Evolutionary conservation across 2,113 vertebrate genomes (phyloP), one percentile per base, ranked within the genome.

Genomic region (Podarcis raffonei): DNA sequence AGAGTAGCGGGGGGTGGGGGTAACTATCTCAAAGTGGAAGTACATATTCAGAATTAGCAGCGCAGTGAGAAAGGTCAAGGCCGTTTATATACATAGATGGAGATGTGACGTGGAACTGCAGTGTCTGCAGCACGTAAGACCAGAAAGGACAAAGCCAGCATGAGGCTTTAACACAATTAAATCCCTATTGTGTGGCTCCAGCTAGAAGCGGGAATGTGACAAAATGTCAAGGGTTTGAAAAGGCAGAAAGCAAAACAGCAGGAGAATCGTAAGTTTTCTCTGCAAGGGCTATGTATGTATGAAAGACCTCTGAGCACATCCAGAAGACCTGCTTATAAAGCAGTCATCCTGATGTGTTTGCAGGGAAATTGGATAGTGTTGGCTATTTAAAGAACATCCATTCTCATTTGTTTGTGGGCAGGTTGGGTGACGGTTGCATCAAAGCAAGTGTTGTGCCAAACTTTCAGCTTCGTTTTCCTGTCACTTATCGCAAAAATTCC

Each of bases 1-100:
- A 80, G 27, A 18, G 30, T 5, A 16, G 4, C 16, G 18, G 57
- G n/a, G 18, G 57, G 32, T 35, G 27, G 9, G 2, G 11, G 25
- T 3, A 87, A 39, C 25, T 8, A 62, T 32, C 65, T 59, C 39
- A 37, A 78, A 75, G 59, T 30, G 72, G 83, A 23, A 81, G 2
- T 4, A 7, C 8, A 5, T 1, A 0, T n/a, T 39, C 2, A 30
- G 39, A 72, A 30, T 0, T 1, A 0, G 0, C 1, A 3, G 11
- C 62, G 57, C 37, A 53, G 5, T 0, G 0, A 35, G 75, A 18
- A 7, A 66, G 3, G 25, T 23, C 6, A 5, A 79, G 76, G 65
- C 11, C 0, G 0, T 65, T 1, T 1, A 22, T 30, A 53, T 0
- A 0, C 57, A 48, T 23, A 53, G 37, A 3, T 0, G 22, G 78